Evolutionary conservation across 2,888 invertebrate species (phyloP).

Genomic region (Fabriciana adippe): DNA sequence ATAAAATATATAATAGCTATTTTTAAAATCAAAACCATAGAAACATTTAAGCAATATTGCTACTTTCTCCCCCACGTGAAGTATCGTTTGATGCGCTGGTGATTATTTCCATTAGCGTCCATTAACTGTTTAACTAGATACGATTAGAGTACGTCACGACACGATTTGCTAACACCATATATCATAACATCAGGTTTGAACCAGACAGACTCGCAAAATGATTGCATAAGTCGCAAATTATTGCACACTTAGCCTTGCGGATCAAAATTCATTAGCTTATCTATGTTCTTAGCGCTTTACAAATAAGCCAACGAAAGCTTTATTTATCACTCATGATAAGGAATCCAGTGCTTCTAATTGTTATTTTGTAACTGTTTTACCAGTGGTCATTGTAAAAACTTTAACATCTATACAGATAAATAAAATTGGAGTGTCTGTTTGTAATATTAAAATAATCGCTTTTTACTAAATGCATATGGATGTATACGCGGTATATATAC

Average conservation of each 20-base stretch:
- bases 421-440: too few species aligned
- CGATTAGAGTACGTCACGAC: slow-evolving; percentile 75
- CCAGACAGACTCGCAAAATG: slow-evolving; percentile 23
- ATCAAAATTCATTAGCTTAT: slow-evolving; percentile 33
- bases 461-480: too few species aligned
- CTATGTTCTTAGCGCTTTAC: slow-evolving; percentile 33
- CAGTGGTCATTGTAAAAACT: neutral
- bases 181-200: slow-evolving; percentile 55
- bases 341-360: slow-evolving; percentile 20
- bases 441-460: too few species aligned
- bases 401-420: neutral
- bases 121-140: slow-evolving; percentile 79
- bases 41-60: slow-evolving; percentile 52
- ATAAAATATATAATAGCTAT: neutral
- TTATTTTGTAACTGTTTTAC: slow-evolving; percentile 25
- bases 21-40: slow-evolving; percentile 51
- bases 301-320: slow-evolving; percentile 30
- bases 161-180: slow-evolving; percentile 65
- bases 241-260: slow-evolving; percentile 21
- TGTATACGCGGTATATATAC: too few species aligned
- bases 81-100: slow-evolving; percentile 71
- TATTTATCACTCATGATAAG: slow-evolving; percentile 33
- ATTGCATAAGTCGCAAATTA: slow-evolving; percentile 32
- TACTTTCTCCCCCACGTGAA: slow-evolving; percentile 70
- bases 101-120: slow-evolving; percentile 79